Evolutionary conservation across 1,140 invertebrate species (phyloP).

Genomic region (Lordiphosa stackelbergi): DNA sequence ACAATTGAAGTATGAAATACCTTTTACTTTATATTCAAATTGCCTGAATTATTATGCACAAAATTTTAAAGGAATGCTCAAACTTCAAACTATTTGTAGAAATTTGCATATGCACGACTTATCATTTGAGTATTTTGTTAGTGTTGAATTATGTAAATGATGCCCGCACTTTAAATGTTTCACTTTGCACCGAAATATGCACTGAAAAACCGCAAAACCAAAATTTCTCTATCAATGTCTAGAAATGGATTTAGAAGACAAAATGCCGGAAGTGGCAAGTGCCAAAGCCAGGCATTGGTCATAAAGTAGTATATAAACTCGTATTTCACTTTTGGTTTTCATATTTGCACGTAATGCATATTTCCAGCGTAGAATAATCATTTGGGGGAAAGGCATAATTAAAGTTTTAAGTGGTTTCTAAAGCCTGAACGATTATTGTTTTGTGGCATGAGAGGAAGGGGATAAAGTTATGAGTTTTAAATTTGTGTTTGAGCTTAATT

Average conservation of each 20-base stretch:
- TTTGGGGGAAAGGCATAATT: conserved; percentile 48
- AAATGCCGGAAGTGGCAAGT: conserved; percentile 40
- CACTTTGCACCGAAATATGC: conserved; percentile 36
- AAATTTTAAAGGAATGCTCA: conserved; percentile 9
- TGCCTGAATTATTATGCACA: conserved; percentile 28
- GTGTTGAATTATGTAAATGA: conserved; percentile 58
- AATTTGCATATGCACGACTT: conserved; percentile 31
- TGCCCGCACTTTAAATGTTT: conserved; percentile 25
- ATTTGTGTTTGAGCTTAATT: conserved; percentile 1
- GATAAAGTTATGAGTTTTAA: not conserved
- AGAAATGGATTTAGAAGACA: conserved; percentile 59
- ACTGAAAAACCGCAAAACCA: conserved; percentile 47
- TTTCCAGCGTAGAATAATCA: conserved; percentile 14
- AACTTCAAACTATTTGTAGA: conserved; percentile 9
- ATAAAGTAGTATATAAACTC: too few relatives aligned
- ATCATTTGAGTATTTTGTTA: conserved; percentile 39
- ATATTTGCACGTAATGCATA: conserved; percentile 53
- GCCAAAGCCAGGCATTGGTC: conserved; percentile 4
- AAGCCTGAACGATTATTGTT: conserved; percentile 24
- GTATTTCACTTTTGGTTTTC: conserved; percentile 56
- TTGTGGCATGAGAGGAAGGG: conserved; percentile 16
- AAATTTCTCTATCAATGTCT: conserved; percentile 48
- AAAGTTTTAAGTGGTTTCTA: conserved; percentile 33
- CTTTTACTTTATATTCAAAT: conserved; percentile 23
- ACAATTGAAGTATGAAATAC: conserved; percentile 20